Evolutionary conservation across 2,888 invertebrate species (phyloP).

Genomic region (Cheilosia scutellata): DNA sequence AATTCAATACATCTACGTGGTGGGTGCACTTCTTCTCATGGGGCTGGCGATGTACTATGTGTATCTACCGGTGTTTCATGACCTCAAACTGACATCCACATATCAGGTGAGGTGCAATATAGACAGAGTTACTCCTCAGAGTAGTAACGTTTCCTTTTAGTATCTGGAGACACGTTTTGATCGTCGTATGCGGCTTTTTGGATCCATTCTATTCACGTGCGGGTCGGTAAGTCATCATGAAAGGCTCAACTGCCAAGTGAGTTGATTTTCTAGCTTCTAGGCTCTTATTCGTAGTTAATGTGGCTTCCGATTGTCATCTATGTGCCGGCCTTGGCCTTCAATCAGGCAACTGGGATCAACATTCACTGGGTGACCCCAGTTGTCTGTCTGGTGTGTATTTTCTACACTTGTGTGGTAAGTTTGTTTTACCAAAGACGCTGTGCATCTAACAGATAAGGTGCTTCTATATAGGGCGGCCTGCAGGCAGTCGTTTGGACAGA

Average conservation of each 20-base stretch:
- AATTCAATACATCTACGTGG: slow-evolving; percentile 88
- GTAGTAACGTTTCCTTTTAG: slow-evolving; percentile 82
- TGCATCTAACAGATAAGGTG: background rate
- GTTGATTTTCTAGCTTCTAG: slow-evolving; percentile 60
- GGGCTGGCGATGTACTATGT: slow-evolving; percentile 87
- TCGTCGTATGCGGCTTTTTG: slow-evolving; percentile 87
- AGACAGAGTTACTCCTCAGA: background rate
- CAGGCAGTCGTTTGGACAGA: slow-evolving; percentile 90
- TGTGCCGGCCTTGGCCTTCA: slow-evolving; percentile 90
- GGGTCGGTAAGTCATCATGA: slow-evolving; percentile 86
- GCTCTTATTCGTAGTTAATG: slow-evolving; percentile 85
- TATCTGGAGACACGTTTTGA: slow-evolving; percentile 88
- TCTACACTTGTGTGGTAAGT: slow-evolving; percentile 91
- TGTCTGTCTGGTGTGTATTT: slow-evolving; percentile 91
- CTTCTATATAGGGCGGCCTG: slow-evolving; percentile 86
- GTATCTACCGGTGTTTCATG: slow-evolving; percentile 89
- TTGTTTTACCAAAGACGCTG: background rate
- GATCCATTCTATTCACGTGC: slow-evolving; percentile 87
- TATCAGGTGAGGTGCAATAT: slow-evolving; percentile 87
- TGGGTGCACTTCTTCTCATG: slow-evolving; percentile 85
- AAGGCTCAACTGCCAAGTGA: slow-evolving; percentile 29
- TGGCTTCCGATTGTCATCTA: slow-evolving; percentile 91
- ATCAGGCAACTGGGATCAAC: slow-evolving; percentile 92
- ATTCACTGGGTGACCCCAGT: slow-evolving; percentile 90
- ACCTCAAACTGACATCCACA: slow-evolving; percentile 89